These are phyloP conservation scores for Formica selysi DNA, from an alignment of 1,140 invertebrate genomes.

Conservation along the genomic window DNA sequence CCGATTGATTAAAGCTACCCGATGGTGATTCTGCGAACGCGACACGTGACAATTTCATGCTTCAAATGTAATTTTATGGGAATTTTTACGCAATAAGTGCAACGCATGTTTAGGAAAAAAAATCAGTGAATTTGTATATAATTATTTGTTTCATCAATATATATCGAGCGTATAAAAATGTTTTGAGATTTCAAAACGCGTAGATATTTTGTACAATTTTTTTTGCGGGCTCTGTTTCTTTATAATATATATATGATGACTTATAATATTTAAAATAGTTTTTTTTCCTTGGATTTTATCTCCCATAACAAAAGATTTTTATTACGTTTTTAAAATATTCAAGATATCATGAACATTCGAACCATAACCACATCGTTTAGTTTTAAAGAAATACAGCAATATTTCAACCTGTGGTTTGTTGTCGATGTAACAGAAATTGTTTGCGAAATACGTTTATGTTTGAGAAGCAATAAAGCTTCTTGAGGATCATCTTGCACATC, in stretches of 20 bases:
- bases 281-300: not conserved
- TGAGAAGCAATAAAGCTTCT: conserved; percentile 23
- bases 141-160: conserved; percentile 19
- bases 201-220: not conserved
- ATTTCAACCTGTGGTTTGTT: conserved; percentile 22
- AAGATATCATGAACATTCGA: too few species aligned
- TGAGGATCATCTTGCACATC: conserved; percentile 24
- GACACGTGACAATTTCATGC: conserved; percentile 14
- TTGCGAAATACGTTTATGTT: not conserved
- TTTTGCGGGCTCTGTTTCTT: too few species aligned
- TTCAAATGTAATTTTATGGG: not conserved
- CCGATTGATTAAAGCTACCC: conserved; percentile 66
- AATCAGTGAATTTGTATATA: not conserved
- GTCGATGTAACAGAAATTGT: conserved; percentile 10
- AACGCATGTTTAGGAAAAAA: not conserved
- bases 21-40: conserved; percentile 55
- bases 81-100: not conserved
- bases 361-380: not conserved
- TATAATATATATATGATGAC: too few species aligned
- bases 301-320: not conserved
- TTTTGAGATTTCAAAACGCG: not conserved
- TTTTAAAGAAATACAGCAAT: not conserved
- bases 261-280: not conserved
- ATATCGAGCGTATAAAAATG: not conserved
- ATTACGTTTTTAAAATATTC: not conserved